phyloP scores from a whole-genome alignment of 1,140 invertebrate species.

The Adelges cooleyi region DNA sequence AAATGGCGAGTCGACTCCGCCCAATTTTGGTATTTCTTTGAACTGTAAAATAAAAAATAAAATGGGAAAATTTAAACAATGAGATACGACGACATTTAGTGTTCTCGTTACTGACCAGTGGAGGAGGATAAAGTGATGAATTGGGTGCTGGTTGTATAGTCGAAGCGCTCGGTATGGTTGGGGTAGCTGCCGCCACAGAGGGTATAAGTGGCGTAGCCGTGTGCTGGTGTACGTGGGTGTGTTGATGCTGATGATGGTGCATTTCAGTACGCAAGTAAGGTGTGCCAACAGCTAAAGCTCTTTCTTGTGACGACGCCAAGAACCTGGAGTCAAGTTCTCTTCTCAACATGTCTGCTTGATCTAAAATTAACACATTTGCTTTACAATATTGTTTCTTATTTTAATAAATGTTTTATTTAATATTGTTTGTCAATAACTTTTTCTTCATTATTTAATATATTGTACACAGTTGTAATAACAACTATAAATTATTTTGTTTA shows the following conservation, averaged over 20 bases:
- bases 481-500: too few species aligned
- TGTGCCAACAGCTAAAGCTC: constrained; percentile 41
- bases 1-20: constrained; percentile 57
- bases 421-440: too few species aligned
- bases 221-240: constrained; percentile 82
- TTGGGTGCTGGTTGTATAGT: constrained; percentile 10
- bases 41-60: constrained; percentile 47
- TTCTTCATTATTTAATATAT: neutral
- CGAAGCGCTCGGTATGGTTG: neutral
- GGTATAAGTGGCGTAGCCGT: constrained; percentile 51
- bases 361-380: too few species aligned
- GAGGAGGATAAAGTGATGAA: constrained; percentile 44
- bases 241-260: constrained; percentile 84
- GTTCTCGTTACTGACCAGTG: constrained; percentile 43
- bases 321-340: constrained; percentile 85
- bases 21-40: constrained; percentile 78
- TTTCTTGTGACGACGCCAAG: constrained; percentile 57
- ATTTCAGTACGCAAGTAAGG: constrained; percentile 60
- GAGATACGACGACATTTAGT: neutral
- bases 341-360: constrained; percentile 72
- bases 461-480: neutral
- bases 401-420: too few species aligned
- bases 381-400: too few species aligned
- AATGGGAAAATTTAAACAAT: neutral
- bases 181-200: constrained; percentile 35